Conservation (phyloP, 2,888 invertebrate species). For the Caenorhabditis sp. region DNA sequence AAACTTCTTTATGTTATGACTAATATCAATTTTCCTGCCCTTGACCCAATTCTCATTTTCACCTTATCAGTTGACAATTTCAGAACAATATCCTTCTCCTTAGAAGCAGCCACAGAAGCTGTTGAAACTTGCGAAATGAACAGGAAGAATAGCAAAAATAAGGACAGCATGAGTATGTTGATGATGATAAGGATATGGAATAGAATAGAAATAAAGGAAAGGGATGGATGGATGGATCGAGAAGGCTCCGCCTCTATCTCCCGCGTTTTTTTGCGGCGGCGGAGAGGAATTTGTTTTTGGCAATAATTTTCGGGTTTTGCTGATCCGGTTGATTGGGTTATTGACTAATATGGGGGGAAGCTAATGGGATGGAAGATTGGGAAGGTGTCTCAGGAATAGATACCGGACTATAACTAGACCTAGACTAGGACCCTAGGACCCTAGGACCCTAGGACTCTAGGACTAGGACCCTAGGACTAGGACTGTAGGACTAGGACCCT, state of each 20-base stretch:
- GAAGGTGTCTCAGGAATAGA: background rate
- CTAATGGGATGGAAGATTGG: background rate
- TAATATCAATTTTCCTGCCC: background rate
- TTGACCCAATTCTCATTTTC: background rate
- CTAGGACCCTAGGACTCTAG: too few species aligned
- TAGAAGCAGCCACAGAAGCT: background rate
- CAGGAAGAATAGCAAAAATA: background rate
- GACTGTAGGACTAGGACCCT: too few species aligned
- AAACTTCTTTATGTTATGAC: background rate
- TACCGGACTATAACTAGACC: too few species aligned
- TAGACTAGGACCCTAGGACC: too few species aligned
- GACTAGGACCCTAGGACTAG: too few species aligned
- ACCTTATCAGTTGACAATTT: conserved; percentile 39
- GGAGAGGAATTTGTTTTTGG: background rate
- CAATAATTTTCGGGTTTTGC: background rate
- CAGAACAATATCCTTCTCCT: conserved; percentile 33
- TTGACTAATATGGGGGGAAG: background rate
- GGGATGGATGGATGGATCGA: background rate
- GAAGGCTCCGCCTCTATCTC: background rate
- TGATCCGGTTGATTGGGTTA: background rate
- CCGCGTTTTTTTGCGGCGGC: background rate
- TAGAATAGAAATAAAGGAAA: background rate
- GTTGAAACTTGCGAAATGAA: background rate
- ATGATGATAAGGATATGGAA: background rate
- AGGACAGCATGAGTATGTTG: background rate